Conservation (phyloP, 2,797 vertebrate genomes). For the Borostomias antarcticus region DNA sequence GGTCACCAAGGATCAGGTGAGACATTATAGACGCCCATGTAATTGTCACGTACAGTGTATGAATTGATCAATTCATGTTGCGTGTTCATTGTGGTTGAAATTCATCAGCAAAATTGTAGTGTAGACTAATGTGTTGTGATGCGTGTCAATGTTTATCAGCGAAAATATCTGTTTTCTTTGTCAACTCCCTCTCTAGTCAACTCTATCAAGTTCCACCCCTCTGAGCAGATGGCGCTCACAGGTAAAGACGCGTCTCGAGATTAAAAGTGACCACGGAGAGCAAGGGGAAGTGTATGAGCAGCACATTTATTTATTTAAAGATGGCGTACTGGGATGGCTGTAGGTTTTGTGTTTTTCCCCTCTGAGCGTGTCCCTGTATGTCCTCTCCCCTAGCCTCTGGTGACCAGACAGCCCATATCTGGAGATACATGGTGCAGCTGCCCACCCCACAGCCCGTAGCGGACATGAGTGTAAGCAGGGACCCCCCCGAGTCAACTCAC, state of each 20-base stretch:
- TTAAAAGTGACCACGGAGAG: not conserved
- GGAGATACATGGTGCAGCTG: constrained; percentile 95
- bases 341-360: not conserved
- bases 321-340: no score
- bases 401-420: constrained; percentile 98
- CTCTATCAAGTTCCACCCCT: constrained; percentile 98
- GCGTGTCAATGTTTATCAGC: not conserved
- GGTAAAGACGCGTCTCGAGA: constrained; percentile 68
- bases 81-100: not conserved
- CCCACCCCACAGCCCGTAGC: constrained; percentile 88
- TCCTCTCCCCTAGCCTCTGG: no score
- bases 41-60: not conserved
- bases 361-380: not conserved
- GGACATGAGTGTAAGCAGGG: constrained; percentile 88
- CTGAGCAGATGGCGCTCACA: constrained; percentile 95
- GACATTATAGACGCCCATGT: constrained; percentile 10
- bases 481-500: no score
- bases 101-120: not conserved
- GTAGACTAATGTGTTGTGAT: not conserved
- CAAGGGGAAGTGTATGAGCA: not conserved
- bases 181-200: constrained; percentile 84
- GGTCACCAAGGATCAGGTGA: constrained; percentile 97
- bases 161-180: not conserved
- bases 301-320: no score
- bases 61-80: not conserved